Evolutionary conservation across 2,797 vertebrate genomes (phyloP).

Genomic region (Agapornis canus): DNA sequence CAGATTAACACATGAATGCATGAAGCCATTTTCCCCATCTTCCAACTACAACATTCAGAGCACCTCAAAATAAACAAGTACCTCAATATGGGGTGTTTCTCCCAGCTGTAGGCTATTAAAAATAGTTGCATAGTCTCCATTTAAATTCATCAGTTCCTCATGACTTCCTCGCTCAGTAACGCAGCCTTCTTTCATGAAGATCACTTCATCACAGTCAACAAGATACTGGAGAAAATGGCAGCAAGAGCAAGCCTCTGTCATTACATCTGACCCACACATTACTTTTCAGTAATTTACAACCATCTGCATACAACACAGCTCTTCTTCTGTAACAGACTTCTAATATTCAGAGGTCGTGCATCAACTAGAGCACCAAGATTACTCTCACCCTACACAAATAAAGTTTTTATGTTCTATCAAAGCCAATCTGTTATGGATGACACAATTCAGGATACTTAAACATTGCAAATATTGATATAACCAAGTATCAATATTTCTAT

Average conservation of each 20-base stretch:
- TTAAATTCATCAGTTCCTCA: slow-evolving; percentile 89
- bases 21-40: not conserved
- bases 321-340: not conserved
- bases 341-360: not conserved
- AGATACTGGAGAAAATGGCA: slow-evolving; percentile 82
- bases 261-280: not conserved
- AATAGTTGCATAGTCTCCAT: slow-evolving; percentile 89
- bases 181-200: slow-evolving; percentile 92
- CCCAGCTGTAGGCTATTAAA: slow-evolving; percentile 91
- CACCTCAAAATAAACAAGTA: slow-evolving; percentile 42
- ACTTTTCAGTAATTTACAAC: not conserved
- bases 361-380: not conserved
- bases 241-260: not conserved
- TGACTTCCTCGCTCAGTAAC: slow-evolving; percentile 90
- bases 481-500: not conserved
- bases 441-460: not conserved
- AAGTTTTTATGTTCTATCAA: not conserved
- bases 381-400: not conserved
- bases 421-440: not conserved
- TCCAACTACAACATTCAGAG: not conserved
- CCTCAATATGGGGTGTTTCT: slow-evolving; percentile 88
- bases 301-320: not conserved
- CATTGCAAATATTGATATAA: not conserved
- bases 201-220: slow-evolving; percentile 91
- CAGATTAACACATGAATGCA: not conserved